Percentiles rank a stretch among this genome's conserved stretches.
phyloP scores from a whole-genome alignment of 1,140 invertebrate species.

The Drosophila suzukii region DNA sequence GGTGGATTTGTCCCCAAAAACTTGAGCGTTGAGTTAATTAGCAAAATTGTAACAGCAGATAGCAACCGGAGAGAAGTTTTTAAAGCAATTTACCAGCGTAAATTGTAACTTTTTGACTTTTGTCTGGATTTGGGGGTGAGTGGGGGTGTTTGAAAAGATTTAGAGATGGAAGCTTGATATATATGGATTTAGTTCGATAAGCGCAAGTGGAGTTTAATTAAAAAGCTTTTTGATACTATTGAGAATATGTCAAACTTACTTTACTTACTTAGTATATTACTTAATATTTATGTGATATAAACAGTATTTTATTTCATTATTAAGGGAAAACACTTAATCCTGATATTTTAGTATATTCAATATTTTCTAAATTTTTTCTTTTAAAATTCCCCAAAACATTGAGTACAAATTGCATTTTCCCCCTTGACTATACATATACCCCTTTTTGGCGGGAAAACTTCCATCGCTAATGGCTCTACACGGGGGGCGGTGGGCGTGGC shows the following conservation, averaged over 20 bases:
- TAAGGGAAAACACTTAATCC: no score
- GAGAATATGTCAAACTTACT: no score
- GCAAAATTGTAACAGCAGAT: constrained; percentile 75
- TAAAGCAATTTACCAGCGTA: constrained; percentile 82
- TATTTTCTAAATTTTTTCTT: no score
- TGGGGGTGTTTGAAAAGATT: neutral
- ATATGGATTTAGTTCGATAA: neutral
- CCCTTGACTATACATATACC: no score
- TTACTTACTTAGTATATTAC: no score
- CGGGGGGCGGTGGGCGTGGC: constrained; percentile 24
- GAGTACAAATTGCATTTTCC: neutral
- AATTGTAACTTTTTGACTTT: constrained; percentile 77
- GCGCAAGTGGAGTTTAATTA: neutral
- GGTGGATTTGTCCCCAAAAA: constrained; percentile 28
- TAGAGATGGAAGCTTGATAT: constrained; percentile 2
- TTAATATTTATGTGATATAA: no score
- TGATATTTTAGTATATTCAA: no score
- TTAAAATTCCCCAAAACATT: no score
- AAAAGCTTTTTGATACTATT: no score
- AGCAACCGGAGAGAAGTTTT: constrained; percentile 70
- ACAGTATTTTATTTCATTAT: no score
- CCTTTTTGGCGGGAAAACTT: neutral
- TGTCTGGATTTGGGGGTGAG: constrained; percentile 22
- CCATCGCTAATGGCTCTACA: constrained; percentile 23
- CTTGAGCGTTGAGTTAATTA: constrained; percentile 79